Evolutionary conservation across 1,140 invertebrate genomes (phyloP).

Genomic region (Cydia strobilella): DNA sequence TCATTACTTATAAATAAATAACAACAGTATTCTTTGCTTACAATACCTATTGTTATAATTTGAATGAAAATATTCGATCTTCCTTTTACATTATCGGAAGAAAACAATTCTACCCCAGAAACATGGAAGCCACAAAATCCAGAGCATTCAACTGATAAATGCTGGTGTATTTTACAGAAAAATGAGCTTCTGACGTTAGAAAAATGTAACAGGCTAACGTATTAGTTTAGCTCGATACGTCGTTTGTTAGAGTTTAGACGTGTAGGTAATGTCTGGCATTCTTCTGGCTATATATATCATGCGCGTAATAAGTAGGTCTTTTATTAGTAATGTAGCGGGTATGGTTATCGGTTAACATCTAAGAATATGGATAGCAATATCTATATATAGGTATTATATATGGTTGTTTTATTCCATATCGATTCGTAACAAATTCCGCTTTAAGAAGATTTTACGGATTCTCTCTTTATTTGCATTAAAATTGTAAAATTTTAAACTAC

Average conservation of each 20-base stretch:
- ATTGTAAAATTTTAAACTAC: no score
- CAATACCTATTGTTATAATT: background rate
- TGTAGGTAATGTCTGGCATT: background rate
- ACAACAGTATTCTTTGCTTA: background rate
- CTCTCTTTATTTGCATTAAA: no score
- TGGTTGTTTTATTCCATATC: no score
- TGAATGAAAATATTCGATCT: constrained; percentile 7
- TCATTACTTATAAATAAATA: background rate
- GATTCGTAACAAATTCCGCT: no score
- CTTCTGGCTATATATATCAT: background rate
- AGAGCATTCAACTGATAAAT: constrained; percentile 1
- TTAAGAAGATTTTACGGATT: no score
- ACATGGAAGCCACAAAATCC: constrained; percentile 5
- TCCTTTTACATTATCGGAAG: background rate
- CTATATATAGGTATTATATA: no score
- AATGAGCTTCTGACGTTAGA: constrained; percentile 1
- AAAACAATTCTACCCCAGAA: background rate
- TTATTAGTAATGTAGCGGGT: background rate
- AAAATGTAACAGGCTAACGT: constrained; percentile 2
- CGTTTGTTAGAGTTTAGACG: background rate
- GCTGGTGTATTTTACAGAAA: constrained; percentile 17
- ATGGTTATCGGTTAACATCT: background rate
- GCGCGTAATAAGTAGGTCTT: background rate
- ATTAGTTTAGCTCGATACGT: background rate
- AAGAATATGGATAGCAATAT: no score